phyloP scores from a whole-genome alignment of 2,113 vertebrate species.

The Choloepus hoffmanni region DNA sequence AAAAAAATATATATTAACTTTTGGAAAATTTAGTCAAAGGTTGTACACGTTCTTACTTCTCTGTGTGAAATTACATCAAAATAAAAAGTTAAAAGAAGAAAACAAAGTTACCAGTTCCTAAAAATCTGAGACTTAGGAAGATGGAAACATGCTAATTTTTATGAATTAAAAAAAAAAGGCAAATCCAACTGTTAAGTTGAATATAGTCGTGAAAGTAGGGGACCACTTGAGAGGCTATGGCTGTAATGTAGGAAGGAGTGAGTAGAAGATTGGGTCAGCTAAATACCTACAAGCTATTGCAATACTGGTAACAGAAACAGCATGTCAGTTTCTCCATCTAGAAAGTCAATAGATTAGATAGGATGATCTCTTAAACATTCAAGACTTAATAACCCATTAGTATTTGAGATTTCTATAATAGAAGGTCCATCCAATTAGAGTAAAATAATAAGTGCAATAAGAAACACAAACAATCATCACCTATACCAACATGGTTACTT shows the following conservation, averaged over 20 bases:
- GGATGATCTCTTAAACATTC: background rate
- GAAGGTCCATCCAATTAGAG: background rate
- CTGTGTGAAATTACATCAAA: background rate
- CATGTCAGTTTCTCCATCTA: background rate
- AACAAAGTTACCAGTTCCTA: background rate
- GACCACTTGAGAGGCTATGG: background rate
- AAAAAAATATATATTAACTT: background rate
- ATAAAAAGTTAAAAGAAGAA: conserved; percentile 22
- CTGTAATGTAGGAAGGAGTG: background rate
- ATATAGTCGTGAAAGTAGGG: background rate
- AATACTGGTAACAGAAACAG: background rate
- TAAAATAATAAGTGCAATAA: conserved; percentile 20
- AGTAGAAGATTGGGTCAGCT: background rate
- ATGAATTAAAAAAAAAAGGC: no score
- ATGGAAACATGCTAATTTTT: no score
- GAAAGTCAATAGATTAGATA: background rate
- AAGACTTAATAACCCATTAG: background rate
- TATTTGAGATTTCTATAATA: background rate
- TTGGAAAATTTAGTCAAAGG: background rate
- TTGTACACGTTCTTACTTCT: background rate
- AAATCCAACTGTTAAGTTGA: background rate
- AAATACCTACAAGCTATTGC: background rate
- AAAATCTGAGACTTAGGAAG: background rate
- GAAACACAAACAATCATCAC: background rate
- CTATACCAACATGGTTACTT: background rate